These are phyloP conservation scores for Rhea americana DNA, from an alignment of 2,113 vertebrate genomes.

Conservation along the genomic window DNA sequence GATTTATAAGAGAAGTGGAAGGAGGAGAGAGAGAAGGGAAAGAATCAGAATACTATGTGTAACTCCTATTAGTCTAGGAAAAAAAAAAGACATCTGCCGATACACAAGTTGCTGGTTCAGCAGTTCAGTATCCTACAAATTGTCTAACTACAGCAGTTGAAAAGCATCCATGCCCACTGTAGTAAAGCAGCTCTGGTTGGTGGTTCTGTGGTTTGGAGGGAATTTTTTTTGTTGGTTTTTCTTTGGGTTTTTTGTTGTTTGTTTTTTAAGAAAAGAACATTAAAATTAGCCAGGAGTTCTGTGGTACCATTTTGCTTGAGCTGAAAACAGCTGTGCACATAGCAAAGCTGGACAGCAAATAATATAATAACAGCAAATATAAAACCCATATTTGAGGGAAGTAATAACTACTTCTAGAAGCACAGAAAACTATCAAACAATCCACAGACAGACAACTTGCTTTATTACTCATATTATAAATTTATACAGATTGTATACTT, in stretches of 20 bases:
- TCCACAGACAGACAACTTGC: neutral
- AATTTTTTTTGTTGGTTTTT: neutral
- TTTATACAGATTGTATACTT: neutral
- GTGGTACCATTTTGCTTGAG: neutral
- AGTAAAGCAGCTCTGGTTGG: neutral
- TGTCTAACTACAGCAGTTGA: neutral
- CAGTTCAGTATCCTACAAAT: neutral
- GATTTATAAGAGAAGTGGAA: neutral
- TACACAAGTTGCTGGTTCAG: neutral
- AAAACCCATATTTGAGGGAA: neutral
- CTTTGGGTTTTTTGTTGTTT: neutral
- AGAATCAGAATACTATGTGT: neutral
- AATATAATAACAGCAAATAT: neutral
- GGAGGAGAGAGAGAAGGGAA: neutral
- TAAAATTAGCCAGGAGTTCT: neutral
- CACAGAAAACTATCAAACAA: neutral
- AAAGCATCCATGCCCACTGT: neutral
- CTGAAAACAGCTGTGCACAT: neutral
- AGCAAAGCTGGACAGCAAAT: neutral
- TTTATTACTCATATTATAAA: neutral
- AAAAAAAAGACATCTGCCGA: neutral
- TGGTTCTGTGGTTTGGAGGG: neutral
- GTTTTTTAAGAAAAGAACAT: neutral
- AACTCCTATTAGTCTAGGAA: neutral
- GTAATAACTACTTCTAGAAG: neutral